Evolutionary conservation across 1,140 invertebrate genomes (phyloP).

Genomic region (Tetraneura akinire): DNA sequence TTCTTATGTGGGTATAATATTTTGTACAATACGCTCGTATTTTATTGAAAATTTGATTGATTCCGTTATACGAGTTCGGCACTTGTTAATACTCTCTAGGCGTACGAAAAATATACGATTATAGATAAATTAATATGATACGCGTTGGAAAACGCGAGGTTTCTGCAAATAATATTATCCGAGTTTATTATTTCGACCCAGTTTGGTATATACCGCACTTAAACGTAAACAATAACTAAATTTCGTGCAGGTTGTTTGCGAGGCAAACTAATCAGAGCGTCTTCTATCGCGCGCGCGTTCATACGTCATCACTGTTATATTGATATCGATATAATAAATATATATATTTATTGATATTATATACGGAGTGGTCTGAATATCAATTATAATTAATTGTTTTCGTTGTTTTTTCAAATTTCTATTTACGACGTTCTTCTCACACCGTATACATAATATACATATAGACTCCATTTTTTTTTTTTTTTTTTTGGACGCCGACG

Average conservation of each 20-base stretch:
- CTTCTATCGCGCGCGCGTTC: background rate
- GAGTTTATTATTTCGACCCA: constrained; percentile 21
- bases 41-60: background rate
- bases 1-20: too few relatives aligned
- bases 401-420: too few relatives aligned
- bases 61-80: background rate
- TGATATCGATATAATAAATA: too few relatives aligned
- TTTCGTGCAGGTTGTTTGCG: background rate
- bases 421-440: too few relatives aligned
- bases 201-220: background rate
- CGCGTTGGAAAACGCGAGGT: background rate
- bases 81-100: too few relatives aligned
- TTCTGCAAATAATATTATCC: background rate
- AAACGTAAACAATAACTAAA: constrained; percentile 14
- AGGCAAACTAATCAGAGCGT: constrained; percentile 6
- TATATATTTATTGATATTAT: constrained; percentile 16
- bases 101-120: background rate
- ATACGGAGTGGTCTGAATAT: background rate
- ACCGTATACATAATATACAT: too few relatives aligned
- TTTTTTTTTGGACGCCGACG: too few relatives aligned
- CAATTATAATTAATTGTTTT: too few relatives aligned
- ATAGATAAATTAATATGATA: background rate
- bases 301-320: background rate
- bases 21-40: too few relatives aligned
- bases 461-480: too few relatives aligned